Conservation (phyloP, 2,797 vertebrate species). For the Chrysocyon brachyurus region DNA sequence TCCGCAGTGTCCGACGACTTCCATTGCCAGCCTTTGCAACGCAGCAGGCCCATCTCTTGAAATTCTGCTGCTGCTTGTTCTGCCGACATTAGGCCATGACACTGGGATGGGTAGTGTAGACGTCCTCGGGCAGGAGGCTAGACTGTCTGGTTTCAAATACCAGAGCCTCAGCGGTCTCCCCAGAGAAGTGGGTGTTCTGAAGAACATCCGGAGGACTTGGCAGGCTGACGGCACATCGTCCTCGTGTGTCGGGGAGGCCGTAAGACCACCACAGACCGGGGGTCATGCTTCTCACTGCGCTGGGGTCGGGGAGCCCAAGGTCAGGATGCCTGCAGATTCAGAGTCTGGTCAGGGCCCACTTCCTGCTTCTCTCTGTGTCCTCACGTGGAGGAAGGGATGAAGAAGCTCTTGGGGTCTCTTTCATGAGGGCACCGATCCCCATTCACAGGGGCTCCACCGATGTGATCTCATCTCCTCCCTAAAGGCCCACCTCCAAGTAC, state of each 20-base stretch:
- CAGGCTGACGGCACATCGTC: rapidly evolving
- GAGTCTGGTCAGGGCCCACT: background rate
- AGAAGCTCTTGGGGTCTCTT: background rate
- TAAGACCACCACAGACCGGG: background rate
- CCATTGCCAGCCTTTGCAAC: background rate
- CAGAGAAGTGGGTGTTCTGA: background rate
- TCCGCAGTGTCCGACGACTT: rapidly evolving
- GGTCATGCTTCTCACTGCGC: background rate
- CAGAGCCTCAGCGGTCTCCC: background rate
- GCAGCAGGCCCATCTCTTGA: background rate
- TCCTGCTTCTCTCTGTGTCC: background rate
- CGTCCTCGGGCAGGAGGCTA: no score
- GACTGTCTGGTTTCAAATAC: background rate
- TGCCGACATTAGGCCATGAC: rapidly evolving
- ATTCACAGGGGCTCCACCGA: background rate
- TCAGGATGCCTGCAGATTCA: background rate
- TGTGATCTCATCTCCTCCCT: background rate
- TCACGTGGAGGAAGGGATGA: rapidly evolving
- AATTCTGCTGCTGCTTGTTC: background rate
- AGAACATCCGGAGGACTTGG: background rate
- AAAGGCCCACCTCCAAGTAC: background rate
- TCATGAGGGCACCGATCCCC: background rate
- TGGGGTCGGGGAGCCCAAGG: background rate
- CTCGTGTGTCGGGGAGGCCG: rapidly evolving
- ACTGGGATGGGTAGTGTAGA: background rate